These are phyloP conservation scores for Halocaridina rubra DNA, from an alignment of 2,888 invertebrate species.

Conservation along the genomic window DNA sequence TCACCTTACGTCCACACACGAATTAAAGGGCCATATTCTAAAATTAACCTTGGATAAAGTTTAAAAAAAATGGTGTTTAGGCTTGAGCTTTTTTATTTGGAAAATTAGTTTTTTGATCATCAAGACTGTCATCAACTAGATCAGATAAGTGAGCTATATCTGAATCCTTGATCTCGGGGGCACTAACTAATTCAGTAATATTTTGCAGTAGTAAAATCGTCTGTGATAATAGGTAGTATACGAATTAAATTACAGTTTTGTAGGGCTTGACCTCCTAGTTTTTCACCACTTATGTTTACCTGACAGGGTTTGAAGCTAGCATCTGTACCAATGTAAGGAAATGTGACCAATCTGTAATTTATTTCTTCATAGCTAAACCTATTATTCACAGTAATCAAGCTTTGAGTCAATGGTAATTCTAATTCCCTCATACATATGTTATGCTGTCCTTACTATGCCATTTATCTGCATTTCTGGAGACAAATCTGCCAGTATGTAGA, in stretches of 20 bases:
- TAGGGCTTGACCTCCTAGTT: constrained; percentile 2
- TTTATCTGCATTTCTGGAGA: too few relatives aligned
- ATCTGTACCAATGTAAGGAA: constrained; percentile 6
- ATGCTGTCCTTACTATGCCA: too few relatives aligned
- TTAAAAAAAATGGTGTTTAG: constrained; percentile 12
- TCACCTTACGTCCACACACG: background rate
- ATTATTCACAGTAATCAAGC: background rate
- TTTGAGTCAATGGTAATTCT: too few relatives aligned
- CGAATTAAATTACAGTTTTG: constrained; percentile 14
- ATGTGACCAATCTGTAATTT: background rate
- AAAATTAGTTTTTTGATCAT: too few relatives aligned
- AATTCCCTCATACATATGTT: background rate
- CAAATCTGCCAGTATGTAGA: too few relatives aligned
- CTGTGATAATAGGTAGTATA: constrained; percentile 4
- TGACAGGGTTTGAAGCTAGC: constrained; percentile 1
- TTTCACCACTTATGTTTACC: background rate
- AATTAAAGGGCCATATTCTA: constrained; percentile 19
- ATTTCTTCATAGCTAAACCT: background rate
- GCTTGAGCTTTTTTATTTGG: background rate
- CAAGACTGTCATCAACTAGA: constrained; percentile 13
- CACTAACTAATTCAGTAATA: background rate
- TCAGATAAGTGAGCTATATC: background rate
- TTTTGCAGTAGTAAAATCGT: background rate
- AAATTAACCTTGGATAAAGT: background rate
- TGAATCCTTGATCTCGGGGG: background rate